Evolutionary conservation across 2,113 vertebrate genomes (phyloP).

Genomic region (Seriola aureovittata): DNA sequence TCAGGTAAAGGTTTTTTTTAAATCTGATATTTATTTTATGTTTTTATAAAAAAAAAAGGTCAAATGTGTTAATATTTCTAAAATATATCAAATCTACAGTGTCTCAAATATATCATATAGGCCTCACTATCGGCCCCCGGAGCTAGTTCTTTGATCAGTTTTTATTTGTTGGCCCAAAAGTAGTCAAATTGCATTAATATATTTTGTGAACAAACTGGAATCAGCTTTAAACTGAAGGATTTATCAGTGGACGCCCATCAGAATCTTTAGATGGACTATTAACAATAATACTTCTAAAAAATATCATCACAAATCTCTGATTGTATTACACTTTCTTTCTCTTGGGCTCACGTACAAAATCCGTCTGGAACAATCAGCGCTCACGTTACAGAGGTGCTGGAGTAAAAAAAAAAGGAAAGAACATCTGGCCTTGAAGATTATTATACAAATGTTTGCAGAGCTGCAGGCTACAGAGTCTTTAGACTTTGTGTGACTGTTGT

Average conservation of each 20-base stretch:
- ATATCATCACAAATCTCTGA: neutral
- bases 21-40: too few relatives aligned
- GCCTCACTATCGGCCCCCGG: too few relatives aligned
- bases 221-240: neutral
- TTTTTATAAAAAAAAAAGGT: too few relatives aligned
- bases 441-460: neutral
- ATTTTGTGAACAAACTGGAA: neutral
- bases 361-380: neutral
- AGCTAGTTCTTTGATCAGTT: too few relatives aligned
- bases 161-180: too few relatives aligned
- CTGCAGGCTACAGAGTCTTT: neutral
- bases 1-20: too few relatives aligned
- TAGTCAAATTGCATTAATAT: too few relatives aligned
- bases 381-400: neutral
- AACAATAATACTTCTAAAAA: too few relatives aligned
- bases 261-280: neutral
- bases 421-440: neutral
- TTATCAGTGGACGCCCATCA: neutral
- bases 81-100: too few relatives aligned
- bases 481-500: neutral
- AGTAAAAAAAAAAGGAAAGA: neutral
- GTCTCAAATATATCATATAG: too few relatives aligned
- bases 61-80: too few relatives aligned
- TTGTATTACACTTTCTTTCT: neutral
- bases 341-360: neutral